Base-by-base conservation (phyloP, 2,888 invertebrate species). In the Ethmia dodecea region DNA sequence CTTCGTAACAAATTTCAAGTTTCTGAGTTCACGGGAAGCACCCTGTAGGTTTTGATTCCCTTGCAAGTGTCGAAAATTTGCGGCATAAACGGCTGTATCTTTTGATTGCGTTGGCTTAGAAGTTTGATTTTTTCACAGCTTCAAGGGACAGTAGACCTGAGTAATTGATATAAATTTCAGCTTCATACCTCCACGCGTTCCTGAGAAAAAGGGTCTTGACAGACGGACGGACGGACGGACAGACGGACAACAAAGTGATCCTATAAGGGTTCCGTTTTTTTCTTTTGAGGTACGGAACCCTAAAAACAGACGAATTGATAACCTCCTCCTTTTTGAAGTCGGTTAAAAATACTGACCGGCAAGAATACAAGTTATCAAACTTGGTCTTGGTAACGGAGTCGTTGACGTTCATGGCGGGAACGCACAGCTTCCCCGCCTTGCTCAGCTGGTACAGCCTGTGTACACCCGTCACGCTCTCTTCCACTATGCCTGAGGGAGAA, bases 331-430 rank as follows among this genome's bases (percentile, higher is more conserved):
- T 18, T 18, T 5, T 5, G 10, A n/a, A 4, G n/a, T 3, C n/a
- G 6, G 24, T 24, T 24, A 24, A 8, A 24, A n/a, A 24, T 24
- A 68, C 79, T 75, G 31, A 86, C 69, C 97, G 92, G 80, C 98
- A 98, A 51, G 97, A 96, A 72, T 98, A 98, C 18, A 98, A 88
- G 76, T 98, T 98, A 76, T 98, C 98, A 67, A 98, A 98, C 86
- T 98, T 98, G 28, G 97, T 98, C 89, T 98, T 98, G 2, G 97
- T 98, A 26, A 98, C 98, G 3, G 97, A 97, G 74, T 98, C 98
- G 71, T 98, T 98, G 20, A 98, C 98, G 75, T 98, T 98, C 97
- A 98, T 98, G 1, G 98, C 98, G 2, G 98, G 98, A 13, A 98
- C 97, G 20, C 94, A 93, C 39, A 98, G 84, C 79, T 97, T 97